A percentile compares a stretch with the other conserved stretches of the same genome.
Evolutionary conservation across 2,113 vertebrate species (phyloP).

Genomic region (Oryzias woworae): DNA sequence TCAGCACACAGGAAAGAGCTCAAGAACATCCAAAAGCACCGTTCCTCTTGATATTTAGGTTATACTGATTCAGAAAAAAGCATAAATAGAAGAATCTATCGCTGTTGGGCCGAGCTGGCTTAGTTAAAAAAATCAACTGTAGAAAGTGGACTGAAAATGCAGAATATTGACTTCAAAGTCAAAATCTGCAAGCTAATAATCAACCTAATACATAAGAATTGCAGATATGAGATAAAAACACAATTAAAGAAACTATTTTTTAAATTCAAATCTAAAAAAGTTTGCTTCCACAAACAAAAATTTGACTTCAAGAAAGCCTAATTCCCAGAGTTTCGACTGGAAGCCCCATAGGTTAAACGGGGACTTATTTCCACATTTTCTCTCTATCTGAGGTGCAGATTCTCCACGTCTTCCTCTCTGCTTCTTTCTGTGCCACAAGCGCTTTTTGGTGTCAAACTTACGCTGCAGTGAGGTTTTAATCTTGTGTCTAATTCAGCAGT

Average conservation of each 20-base stretch:
- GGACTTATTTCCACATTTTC: slow-evolving; percentile 47
- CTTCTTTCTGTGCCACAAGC: slow-evolving; percentile 50
- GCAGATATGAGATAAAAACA: too few species aligned
- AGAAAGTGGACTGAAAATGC: too few species aligned
- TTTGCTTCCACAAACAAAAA: neutral
- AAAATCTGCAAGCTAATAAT: too few species aligned
- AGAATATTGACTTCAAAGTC: too few species aligned
- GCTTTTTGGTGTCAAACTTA: slow-evolving; percentile 63
- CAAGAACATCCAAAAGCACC: too few species aligned
- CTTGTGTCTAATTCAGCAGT: slow-evolving; percentile 63
- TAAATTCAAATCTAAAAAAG: neutral
- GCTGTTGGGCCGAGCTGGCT: too few species aligned
- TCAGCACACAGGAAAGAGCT: neutral
- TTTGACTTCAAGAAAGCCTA: neutral
- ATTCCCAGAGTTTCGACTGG: slow-evolving; percentile 32
- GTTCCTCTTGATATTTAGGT: too few species aligned
- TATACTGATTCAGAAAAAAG: too few species aligned
- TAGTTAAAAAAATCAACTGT: too few species aligned
- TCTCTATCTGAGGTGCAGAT: slow-evolving; percentile 42
- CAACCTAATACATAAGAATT: too few species aligned
- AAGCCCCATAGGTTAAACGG: slow-evolving; percentile 39
- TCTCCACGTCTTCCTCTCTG: slow-evolving; percentile 39
- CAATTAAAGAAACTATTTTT: too few species aligned
- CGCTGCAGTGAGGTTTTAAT: slow-evolving; percentile 36
- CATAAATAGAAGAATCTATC: too few species aligned